phyloP scores from a whole-genome alignment of 1,140 invertebrate genomes.

The Calliphora vicina region DNA sequence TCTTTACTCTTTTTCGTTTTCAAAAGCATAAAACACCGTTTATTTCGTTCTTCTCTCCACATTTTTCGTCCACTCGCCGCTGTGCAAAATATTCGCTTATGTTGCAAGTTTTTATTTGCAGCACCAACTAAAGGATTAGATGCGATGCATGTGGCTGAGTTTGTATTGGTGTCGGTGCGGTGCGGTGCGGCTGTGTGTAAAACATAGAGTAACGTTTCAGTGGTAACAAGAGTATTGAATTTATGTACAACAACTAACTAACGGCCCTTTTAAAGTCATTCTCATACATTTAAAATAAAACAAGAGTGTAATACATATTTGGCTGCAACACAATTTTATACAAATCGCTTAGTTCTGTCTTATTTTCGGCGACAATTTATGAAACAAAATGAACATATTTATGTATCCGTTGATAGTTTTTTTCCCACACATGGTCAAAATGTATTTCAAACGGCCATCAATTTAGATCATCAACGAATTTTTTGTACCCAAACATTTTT shows the following conservation, averaged over 20 bases:
- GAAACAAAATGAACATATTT: background rate
- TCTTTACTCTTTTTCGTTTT: background rate
- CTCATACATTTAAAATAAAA: background rate
- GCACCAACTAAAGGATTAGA: background rate
- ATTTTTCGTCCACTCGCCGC: background rate
- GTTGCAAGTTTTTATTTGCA: conserved; percentile 22
- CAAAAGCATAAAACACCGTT: background rate
- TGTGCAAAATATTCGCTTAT: background rate
- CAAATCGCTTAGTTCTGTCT: background rate
- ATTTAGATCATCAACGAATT: too few species aligned
- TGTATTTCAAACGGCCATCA: too few species aligned
- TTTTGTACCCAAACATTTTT: too few species aligned
- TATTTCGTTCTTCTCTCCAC: background rate
- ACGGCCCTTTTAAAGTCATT: background rate
- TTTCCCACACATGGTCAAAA: too few species aligned
- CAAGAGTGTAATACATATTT: background rate
- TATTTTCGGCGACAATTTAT: background rate
- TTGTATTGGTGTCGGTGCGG: too few species aligned
- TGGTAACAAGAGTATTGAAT: background rate
- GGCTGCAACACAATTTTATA: background rate
- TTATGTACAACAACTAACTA: background rate
- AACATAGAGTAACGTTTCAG: background rate
- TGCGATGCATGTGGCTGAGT: background rate
- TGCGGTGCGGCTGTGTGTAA: background rate
- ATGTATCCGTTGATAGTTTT: background rate